Percentiles rank a stretch among this genome's conserved stretches.
Evolutionary conservation across 2,888 invertebrate genomes (phyloP).

Genomic region (Girardia tigrina): DNA sequence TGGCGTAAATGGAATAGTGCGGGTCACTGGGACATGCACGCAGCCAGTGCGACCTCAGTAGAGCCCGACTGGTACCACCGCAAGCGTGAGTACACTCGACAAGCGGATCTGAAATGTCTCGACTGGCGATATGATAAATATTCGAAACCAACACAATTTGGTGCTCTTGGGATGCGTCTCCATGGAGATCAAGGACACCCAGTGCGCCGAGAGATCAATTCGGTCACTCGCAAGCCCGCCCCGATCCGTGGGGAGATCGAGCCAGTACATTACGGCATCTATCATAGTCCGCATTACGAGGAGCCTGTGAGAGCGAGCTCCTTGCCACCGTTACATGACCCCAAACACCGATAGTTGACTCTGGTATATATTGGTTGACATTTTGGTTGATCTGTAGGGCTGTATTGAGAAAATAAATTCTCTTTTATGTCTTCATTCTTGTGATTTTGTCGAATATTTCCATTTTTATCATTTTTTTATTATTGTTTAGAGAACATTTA

Average conservation of each 20-base stretch:
- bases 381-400: too few relatives aligned
- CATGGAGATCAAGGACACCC: constrained; percentile 32
- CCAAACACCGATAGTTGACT: constrained; percentile 34
- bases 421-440: too few relatives aligned
- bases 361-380: too few relatives aligned
- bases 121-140: constrained; percentile 34
- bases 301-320: constrained; percentile 24
- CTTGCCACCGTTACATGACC: constrained; percentile 33
- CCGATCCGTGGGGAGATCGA: constrained; percentile 28
- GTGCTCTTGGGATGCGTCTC: constrained; percentile 17
- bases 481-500: too few relatives aligned
- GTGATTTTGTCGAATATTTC: too few relatives aligned
- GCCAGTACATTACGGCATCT: constrained; percentile 30
- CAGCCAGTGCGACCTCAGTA: constrained; percentile 30
- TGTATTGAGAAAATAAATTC: too few relatives aligned
- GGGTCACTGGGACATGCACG: constrained; percentile 36
- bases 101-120: constrained; percentile 25
- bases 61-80: constrained; percentile 34
- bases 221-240: constrained; percentile 32
- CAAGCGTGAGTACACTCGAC: constrained; percentile 27
- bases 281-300: constrained; percentile 29
- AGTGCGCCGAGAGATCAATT: constrained; percentile 26
- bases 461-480: too few relatives aligned
- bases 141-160: constrained; percentile 33
- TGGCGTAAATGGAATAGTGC: constrained; percentile 36